Base-by-base conservation (phyloP, 2,797 vertebrate genomes). In the Craterocephalus amniculus region DNA sequence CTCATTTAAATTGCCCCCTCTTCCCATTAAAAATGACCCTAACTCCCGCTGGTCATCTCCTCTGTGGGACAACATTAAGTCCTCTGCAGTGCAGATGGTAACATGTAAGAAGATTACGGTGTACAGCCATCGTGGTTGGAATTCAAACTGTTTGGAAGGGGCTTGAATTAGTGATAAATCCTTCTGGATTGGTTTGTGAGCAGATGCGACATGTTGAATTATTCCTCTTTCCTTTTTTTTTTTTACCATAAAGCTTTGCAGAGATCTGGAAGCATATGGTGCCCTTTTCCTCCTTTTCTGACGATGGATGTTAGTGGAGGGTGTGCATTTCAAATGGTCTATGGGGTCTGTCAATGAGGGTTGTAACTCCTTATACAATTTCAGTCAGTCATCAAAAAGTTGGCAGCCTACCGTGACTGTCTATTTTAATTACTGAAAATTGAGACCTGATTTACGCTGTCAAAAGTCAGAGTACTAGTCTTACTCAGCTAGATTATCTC, bases 191-290 rank as follows among this genome's bases (percentile, higher is more conserved):
- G 93, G 93, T 91, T 92, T 89, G 89, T 58, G 78, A 96, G 94
- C 95, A 96, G 94, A 96, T 97, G 96, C 97, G 96, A 97, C 96
- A 96, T 94, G 93, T 93, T 96, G 93, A 97, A 96, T 97, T 95
- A 96, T 97, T 96, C 93, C 92, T 93, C 87, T 89, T n/a, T n/a
- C n/a, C n/a, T 92, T 40, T 40, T 95, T 72, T 89, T 92, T 36
- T 38, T 95, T 65, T 94, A 95, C 93, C 91, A 94, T 93, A 92
- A 96, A 95, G 95, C 95, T 96, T 96, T 95, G 92, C 93, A 94
- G 93, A 93, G 95, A 95, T 95, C 93, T 94, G 90, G 89, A 94
- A 96, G 95, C 95, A 96, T 96, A 95, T 95, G 94, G 95, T 86
- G 91, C 93, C 94, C 95, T 93, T 91, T 81, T 85, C 87, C 93